Evolutionary conservation across 2,113 vertebrate species (phyloP), one percentile per base, ranked within the genome.

Genomic region (Paralichthys olivaceus): DNA sequence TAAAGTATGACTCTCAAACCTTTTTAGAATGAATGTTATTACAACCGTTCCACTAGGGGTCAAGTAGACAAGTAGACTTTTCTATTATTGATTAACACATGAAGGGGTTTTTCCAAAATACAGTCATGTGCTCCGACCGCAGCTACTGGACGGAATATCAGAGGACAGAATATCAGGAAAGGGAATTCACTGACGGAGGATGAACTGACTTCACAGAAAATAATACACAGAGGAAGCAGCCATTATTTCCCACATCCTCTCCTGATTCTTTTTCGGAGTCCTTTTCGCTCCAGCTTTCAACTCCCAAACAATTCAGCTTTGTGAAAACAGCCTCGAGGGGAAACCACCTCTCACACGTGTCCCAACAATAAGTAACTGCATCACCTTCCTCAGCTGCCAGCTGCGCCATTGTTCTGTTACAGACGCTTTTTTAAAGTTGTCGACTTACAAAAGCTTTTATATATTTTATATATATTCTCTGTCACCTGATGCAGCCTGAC

Each of bases 161-260:
- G n/a, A 81, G 69, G 72, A 64, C 51, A 72, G 56, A 61, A 53
- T 71, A 62, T 86, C 74, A 79, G 80, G 87, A 88, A 88, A 83
- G 56, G 58, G 49, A 71, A 83, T 85, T 85, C 77, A 58, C 66
- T 75, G 69, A 67, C 75, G 68, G 29, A 32, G 4, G 64, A 81
- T 85, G 62, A 75, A 78, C 60, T 32, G 64, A 83, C 47, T 74
- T 65, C 68, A 61, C 66, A 57, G 77, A 80, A 49, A 81, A 81
- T 85, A 87, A 77, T 82, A 82, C 79, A 74, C n/a, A 45, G 32
- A 81, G 90, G 93, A 94, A 92, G 78, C 62, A 25, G 75, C 83
- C 70, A 81, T 92, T 91, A 89, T 91, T 75, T 68, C 51, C 47
- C 69, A 77, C 84, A 87, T 93, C 87, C 84, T 89, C 73, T 75